phyloP scores from a whole-genome alignment of 1,140 invertebrate genomes.

The Rhynchophorus ferrugineus region DNA sequence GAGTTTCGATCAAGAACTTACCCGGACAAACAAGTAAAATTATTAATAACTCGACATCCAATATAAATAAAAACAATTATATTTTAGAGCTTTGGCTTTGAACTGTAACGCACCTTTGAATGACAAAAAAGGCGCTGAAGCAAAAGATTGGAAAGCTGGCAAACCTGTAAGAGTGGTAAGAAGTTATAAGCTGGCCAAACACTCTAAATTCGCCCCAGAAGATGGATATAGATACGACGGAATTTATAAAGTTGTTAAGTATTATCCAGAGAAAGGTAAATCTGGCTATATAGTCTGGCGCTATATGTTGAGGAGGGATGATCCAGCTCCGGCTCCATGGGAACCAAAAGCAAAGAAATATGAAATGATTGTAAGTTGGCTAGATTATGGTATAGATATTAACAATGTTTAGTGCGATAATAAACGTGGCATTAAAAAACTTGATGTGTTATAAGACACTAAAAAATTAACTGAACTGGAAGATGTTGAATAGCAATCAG shows the following conservation, averaged over 20 bases:
- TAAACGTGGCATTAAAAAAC: too few relatives aligned
- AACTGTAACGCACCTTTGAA: constrained; percentile 67
- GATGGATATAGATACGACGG: constrained; percentile 71
- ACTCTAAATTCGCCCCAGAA: constrained; percentile 71
- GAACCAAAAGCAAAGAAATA: constrained; percentile 61
- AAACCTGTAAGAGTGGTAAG: constrained; percentile 74
- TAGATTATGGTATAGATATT: not conserved
- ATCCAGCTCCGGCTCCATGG: constrained; percentile 75
- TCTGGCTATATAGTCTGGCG: constrained; percentile 78
- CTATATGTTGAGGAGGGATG: constrained; percentile 71
- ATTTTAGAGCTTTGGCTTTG: constrained; percentile 61
- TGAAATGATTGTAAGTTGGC: constrained; percentile 45
- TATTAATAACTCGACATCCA: not conserved
- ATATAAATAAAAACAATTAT: not conserved
- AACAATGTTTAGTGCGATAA: not conserved
- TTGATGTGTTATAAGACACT: too few relatives aligned
- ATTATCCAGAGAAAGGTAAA: constrained; percentile 72
- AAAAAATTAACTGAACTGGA: too few relatives aligned
- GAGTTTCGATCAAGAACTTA: constrained; percentile 73
- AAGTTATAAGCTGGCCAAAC: constrained; percentile 65
- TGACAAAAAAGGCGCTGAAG: constrained; percentile 57
- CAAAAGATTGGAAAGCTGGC: constrained; percentile 65
- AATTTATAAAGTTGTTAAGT: constrained; percentile 76
- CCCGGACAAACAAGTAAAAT: constrained; percentile 63
- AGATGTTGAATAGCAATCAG: too few relatives aligned